Conservation (phyloP, 2,888 invertebrate genomes). For the Ophion ventricosus region DNA sequence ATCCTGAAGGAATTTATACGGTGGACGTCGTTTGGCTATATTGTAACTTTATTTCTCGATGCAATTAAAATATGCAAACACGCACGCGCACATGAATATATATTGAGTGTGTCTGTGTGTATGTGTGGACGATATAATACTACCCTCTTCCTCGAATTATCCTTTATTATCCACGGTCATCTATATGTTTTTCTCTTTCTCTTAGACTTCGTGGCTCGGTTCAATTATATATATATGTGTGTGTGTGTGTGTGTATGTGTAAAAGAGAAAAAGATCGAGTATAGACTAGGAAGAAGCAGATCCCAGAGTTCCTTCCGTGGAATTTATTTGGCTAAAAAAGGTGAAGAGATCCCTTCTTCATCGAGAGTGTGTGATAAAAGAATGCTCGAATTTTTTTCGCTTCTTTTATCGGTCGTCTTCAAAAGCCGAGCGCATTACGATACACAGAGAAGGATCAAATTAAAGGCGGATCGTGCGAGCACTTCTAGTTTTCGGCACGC, state of each 20-base stretch:
- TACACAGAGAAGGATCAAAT: conserved; percentile 62
- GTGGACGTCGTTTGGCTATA: conserved; percentile 40
- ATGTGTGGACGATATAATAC: conserved; percentile 25
- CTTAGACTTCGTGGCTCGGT: conserved; percentile 54
- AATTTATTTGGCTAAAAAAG: conserved; percentile 55
- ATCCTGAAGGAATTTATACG: conserved; percentile 15
- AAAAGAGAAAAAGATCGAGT: conserved; percentile 6
- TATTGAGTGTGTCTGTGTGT: conserved; percentile 17
- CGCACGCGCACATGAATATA: not conserved
- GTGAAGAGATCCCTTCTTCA: conserved; percentile 16
- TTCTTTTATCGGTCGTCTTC: conserved; percentile 27
- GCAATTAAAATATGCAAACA: conserved; percentile 55
- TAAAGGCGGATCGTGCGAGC: conserved; percentile 66
- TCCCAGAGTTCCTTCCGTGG: conserved; percentile 36
- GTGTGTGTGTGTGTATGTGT: not conserved
- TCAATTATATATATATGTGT: conserved; percentile 18
- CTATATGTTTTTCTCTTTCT: conserved; percentile 44
- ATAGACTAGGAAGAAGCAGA: conserved; percentile 22
- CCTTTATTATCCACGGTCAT: conserved; percentile 62
- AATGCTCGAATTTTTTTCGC: conserved; percentile 3
- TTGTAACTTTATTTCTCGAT: conserved; percentile 38
- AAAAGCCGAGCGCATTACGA: not conserved
- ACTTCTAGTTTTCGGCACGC: conserved; percentile 44
- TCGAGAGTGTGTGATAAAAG: conserved; percentile 45
- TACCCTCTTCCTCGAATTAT: conserved; percentile 58